Percentiles rank a stretch among this genome's conserved stretches.
These are phyloP conservation scores for Cephalopachus bancanus DNA, from an alignment of 2,797 vertebrate species.

Conservation along the genomic window DNA sequence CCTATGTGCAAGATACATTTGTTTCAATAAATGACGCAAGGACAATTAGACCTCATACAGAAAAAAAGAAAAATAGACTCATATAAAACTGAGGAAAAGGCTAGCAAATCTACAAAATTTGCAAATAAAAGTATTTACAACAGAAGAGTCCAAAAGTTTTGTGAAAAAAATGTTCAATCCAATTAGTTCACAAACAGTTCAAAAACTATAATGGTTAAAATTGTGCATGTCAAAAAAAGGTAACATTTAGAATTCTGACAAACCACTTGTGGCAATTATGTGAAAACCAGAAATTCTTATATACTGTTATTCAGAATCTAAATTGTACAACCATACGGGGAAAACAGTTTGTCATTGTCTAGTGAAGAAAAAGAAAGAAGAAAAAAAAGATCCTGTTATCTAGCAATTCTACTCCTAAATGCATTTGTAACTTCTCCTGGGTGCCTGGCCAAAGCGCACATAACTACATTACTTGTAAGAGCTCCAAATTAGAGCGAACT, in stretches of 20 bases:
- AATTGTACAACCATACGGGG: not conserved
- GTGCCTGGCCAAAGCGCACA: not conserved
- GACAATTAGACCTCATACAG: not conserved
- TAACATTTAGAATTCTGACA: not conserved
- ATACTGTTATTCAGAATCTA: not conserved
- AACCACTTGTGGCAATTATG: not conserved
- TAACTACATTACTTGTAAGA: not conserved
- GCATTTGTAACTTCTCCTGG: not conserved
- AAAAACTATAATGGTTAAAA: not conserved
- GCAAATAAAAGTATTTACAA: not conserved
- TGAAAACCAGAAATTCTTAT: not conserved
- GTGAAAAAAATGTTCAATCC: not conserved
- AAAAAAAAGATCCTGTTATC: not conserved
- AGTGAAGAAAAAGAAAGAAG: not conserved
- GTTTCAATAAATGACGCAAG: not conserved
- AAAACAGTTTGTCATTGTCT: not conserved
- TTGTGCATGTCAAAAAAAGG: not conserved
- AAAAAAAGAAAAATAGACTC: not conserved
- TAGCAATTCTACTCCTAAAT: not conserved
- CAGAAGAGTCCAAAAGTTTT: not conserved
- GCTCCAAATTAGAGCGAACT: not conserved
- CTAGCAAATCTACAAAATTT: not conserved
- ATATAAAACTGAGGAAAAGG: not conserved
- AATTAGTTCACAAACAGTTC: not conserved
- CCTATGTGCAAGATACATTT: not conserved